A percentile compares a stretch with the other conserved stretches of the same genome.
phyloP scores from a whole-genome alignment of 2,888 invertebrate genomes.

The Rhingia rostrata region DNA sequence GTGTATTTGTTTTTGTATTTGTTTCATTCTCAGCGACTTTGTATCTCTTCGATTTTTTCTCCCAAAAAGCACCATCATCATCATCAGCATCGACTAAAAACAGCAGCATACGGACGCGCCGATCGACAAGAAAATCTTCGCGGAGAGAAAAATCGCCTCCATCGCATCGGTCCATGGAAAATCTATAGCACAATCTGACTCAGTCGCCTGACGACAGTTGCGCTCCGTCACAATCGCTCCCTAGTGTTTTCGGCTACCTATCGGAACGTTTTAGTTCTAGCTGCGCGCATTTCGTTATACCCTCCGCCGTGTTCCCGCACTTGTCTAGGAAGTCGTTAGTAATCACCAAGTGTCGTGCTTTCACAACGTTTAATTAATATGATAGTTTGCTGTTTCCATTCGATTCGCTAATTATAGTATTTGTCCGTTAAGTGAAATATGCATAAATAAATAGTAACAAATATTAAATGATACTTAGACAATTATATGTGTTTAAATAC shows the following conservation, averaged over 20 bases:
- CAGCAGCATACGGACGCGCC: background rate
- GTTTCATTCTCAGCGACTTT: conserved; percentile 21
- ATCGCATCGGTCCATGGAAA: conserved; percentile 65
- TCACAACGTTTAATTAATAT: conserved; percentile 15
- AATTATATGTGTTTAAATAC: background rate
- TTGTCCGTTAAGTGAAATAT: conserved; percentile 40
- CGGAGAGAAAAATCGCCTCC: conserved; percentile 67
- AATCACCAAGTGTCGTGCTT: conserved; percentile 31
- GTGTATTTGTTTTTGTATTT: conserved; percentile 2
- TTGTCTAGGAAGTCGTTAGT: conserved; percentile 28
- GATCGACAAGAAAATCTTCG: conserved; percentile 22
- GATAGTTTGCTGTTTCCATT: conserved; percentile 14
- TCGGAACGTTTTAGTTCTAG: conserved; percentile 34
- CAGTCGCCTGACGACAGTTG: conserved; percentile 65
- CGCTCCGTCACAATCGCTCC: conserved; percentile 47
- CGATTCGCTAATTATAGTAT: conserved; percentile 41
- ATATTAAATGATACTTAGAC: conserved; percentile 19
- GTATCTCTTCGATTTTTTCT: conserved; percentile 35
- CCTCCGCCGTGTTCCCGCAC: background rate
- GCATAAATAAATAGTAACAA: conserved; percentile 20
- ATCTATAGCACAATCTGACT: conserved; percentile 46
- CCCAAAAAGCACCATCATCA: conserved; percentile 14
- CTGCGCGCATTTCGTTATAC: conserved; percentile 9
- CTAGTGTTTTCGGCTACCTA: conserved; percentile 31
- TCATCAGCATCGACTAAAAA: conserved; percentile 4